Conservation (phyloP, 2,797 vertebrate genomes). For the Amblyopsis hoosieri region DNA sequence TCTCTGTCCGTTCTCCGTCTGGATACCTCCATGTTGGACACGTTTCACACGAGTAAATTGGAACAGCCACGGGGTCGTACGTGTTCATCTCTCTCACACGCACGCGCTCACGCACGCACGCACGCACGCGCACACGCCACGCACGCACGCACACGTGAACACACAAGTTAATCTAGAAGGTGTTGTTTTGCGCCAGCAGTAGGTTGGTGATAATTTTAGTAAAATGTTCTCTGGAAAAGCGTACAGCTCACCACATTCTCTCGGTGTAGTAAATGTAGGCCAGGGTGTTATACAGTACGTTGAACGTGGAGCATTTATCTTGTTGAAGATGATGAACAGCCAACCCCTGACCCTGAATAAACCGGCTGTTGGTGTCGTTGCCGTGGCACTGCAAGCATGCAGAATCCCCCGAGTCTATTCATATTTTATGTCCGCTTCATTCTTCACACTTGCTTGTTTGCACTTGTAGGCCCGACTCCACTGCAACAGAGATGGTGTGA, state of each 20-base stretch:
- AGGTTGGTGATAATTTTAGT: background rate
- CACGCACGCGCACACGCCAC: background rate
- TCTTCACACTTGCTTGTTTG: constrained; percentile 66
- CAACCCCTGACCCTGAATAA: constrained; percentile 32
- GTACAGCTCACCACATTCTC: constrained; percentile 16
- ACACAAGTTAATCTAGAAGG: constrained; percentile 36
- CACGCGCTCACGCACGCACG: background rate
- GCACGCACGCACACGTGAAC: background rate
- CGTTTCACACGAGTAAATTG: constrained; percentile 20
- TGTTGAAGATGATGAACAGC: constrained; percentile 43
- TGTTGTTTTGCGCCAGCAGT: constrained; percentile 5
- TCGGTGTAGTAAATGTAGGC: constrained; percentile 25
- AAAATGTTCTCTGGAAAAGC: background rate
- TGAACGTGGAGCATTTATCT: constrained; percentile 40
- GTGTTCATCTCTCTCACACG: background rate
- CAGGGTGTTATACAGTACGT: constrained; percentile 5
- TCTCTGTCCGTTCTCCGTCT: constrained; percentile 5
- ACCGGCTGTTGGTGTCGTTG: constrained; percentile 43
- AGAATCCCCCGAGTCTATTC: constrained; percentile 42
- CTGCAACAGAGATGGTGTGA: constrained; percentile 38
- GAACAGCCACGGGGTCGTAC: background rate
- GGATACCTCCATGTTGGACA: constrained; percentile 35
- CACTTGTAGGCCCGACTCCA: constrained; percentile 42
- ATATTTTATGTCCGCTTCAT: constrained; percentile 70
- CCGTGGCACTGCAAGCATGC: constrained; percentile 37